Evolutionary conservation across 2,797 vertebrate species (phyloP).

Genomic region (Telmatherina bonti): DNA sequence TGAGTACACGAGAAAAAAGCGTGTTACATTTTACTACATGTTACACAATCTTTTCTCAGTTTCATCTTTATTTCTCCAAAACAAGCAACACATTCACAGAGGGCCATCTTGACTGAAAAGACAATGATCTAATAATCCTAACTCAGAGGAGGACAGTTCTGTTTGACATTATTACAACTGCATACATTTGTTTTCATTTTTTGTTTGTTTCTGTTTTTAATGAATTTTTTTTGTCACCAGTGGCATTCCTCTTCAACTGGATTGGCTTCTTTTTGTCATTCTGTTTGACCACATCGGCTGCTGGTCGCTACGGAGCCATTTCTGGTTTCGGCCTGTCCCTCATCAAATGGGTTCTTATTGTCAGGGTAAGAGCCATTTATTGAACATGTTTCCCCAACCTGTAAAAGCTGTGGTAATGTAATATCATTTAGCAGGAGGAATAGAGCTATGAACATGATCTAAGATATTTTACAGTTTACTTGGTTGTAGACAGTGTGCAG

Average conservation of each 20-base stretch:
- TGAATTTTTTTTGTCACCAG: slow-evolving; percentile 68
- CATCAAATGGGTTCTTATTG: slow-evolving; percentile 99
- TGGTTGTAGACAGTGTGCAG: neutral
- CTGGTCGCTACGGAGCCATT: slow-evolving; percentile 96
- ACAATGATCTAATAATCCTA: neutral
- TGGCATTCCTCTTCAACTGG: slow-evolving; percentile 99
- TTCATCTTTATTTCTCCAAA: neutral
- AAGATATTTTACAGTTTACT: neutral
- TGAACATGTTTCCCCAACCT: neutral
- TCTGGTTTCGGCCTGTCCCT: slow-evolving; percentile 98
- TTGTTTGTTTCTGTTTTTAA: neutral
- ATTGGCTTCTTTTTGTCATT: slow-evolving; percentile 99
- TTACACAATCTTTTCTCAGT: neutral
- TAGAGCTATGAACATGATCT: neutral
- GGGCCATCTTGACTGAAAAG: neutral
- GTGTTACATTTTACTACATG: no score
- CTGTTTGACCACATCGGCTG: slow-evolving; percentile 97
- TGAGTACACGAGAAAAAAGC: neutral
- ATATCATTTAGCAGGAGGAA: neutral
- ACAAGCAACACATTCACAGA: neutral
- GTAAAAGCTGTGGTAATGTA: neutral
- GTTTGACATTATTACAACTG: neutral
- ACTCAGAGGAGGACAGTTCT: neutral
- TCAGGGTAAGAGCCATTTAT: slow-evolving; percentile 87
- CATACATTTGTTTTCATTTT: neutral